Base-by-base conservation (phyloP, 1,140 invertebrate species). In the Drosophila sucinea region DNA sequence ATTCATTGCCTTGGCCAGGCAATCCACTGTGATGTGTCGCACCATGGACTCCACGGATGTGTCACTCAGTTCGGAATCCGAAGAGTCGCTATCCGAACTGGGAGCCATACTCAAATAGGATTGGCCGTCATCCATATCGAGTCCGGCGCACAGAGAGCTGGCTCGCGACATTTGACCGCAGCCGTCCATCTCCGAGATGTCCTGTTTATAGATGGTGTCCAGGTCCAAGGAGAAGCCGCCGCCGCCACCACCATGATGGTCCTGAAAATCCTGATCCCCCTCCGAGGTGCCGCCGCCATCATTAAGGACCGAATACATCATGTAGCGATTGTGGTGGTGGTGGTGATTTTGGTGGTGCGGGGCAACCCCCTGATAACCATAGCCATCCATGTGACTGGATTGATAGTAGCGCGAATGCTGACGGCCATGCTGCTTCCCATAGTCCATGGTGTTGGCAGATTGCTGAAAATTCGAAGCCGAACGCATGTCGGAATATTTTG, bases 31-130 rank as follows among this genome's bases (percentile, higher is more conserved):
- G 3, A 89, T 75, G 25, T 75, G 67, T 0, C 80, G 69, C 11
- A 89, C 85, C 74, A 89, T 66, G 0, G 84, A 89, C 55, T 81
- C 73, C 8, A 89, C 33, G 4, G 84, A 89, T 4, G 77, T 71
- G 3, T 80, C 80, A 10, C 85, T 90, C 2, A 81, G 61, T 1
- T 80, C 85, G 25, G 66, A 75, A 0, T 84, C 84, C 2, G 56
- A 57, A 44, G 33, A 65, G 5, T 74, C 68, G 32, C 80, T 87
- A 4, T 67, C 58, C 1, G 56, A 66, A 27, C 77, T 80, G n/a
- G 33, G 65, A 1, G 63, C 47, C 40, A 61, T 6, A 25, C 83
- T 86, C 33, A 4, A 47, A 35, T 56, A 69, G 2, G 83, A 79
- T 10, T 77, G 76, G 1, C 54, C 73, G 23, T 86, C 83, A 4